These are phyloP conservation scores for Drosophila rellima DNA, from an alignment of 2,888 invertebrate species.

Conservation along the genomic window DNA sequence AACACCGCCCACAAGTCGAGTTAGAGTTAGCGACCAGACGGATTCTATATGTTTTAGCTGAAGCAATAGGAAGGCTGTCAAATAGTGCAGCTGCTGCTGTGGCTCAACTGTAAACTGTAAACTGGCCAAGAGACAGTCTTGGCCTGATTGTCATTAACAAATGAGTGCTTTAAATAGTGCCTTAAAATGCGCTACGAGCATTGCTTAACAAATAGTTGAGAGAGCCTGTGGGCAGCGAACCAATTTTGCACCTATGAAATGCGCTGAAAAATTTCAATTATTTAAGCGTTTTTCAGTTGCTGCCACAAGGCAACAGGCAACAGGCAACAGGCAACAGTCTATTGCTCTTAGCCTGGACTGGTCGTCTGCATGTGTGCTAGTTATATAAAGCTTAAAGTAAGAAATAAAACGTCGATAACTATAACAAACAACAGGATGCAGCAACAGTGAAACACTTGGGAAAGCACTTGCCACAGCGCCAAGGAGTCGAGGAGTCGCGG, in stretches of 20 bases:
- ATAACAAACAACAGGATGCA: constrained; percentile 81
- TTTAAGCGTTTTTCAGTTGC: constrained; percentile 46
- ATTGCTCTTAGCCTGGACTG: constrained; percentile 33
- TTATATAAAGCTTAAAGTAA: constrained; percentile 77
- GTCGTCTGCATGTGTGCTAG: constrained; percentile 52
- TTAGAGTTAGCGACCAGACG: constrained; percentile 9
- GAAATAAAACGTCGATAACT: constrained; percentile 78
- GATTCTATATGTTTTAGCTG: constrained; percentile 22
- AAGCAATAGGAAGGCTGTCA: constrained; percentile 21
- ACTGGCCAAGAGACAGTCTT: constrained; percentile 12
- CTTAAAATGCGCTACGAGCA: constrained; percentile 49
- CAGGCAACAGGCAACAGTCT: constrained; percentile 27
- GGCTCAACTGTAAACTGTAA: constrained; percentile 30
- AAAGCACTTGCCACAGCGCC: constrained; percentile 61
- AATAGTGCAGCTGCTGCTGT: constrained; percentile 28
- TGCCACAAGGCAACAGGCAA: constrained; percentile 15
- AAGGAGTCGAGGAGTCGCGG: constrained; percentile 36
- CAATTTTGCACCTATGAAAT: constrained; percentile 68
- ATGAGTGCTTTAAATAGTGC: constrained; percentile 48
- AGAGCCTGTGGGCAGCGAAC: constrained; percentile 22
- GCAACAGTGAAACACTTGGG: constrained; percentile 45
- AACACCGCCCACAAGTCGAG: constrained; percentile 43
- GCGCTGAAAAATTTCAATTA: constrained; percentile 64
- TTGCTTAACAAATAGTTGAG: constrained; percentile 49
- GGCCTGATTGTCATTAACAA: constrained; percentile 66